Conservation (phyloP, 2,113 vertebrate species). For the Trachemys scripta region DNA sequence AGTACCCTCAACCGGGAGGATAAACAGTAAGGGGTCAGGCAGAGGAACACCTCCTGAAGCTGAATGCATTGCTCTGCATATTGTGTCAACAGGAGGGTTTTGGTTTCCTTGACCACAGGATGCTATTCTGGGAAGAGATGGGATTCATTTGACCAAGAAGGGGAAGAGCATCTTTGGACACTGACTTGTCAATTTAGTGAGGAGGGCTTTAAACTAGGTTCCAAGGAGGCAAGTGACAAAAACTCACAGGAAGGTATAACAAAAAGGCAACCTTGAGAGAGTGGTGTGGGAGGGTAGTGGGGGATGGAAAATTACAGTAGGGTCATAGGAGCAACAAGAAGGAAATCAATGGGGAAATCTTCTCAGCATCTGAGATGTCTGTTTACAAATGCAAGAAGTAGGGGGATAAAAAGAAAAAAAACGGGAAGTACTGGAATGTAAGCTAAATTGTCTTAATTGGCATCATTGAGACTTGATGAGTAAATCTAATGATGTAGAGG, state of each 20-base stretch:
- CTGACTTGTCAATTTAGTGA: background rate
- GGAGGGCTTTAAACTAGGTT: background rate
- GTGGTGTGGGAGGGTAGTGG: background rate
- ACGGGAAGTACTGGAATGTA: background rate
- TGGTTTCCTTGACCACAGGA: background rate
- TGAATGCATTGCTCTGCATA: background rate
- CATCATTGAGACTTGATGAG: background rate
- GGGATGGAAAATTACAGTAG: background rate
- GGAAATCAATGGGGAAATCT: background rate
- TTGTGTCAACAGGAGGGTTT: background rate
- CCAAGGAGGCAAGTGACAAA: background rate
- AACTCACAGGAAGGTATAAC: background rate
- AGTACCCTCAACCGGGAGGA: background rate
- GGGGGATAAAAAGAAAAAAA: background rate
- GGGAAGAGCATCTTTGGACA: background rate
- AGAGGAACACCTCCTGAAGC: background rate
- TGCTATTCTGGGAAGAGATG: background rate
- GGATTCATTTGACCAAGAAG: background rate
- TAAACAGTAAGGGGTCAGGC: background rate
- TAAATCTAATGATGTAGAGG: background rate
- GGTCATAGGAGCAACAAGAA: background rate
- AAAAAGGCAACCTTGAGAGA: background rate
- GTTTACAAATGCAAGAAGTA: background rate
- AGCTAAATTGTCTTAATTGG: background rate
- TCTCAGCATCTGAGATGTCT: background rate